Evolutionary conservation across 1,140 invertebrate species (phyloP), one percentile per base, ranked within the genome.

Genomic region (Lethrus apterus): DNA sequence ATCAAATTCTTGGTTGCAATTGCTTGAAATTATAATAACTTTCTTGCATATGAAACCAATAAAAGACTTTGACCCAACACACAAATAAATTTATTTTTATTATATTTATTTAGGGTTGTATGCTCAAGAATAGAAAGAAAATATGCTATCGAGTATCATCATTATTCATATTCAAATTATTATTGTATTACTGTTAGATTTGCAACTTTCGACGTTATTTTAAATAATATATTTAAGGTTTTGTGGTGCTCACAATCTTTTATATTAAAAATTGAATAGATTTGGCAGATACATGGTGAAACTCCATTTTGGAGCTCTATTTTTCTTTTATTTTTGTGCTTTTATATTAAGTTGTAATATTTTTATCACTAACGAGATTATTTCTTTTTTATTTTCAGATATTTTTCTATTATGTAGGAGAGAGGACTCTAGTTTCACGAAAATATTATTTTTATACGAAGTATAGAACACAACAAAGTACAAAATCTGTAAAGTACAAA

Each of bases 401-500:
- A 63, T 65, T 57, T 64, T 65, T 64, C 44, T 64, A 65, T 21
- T 38, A 38, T 21, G 24, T 23, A 17, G 5, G 8, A 33, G 32
- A 33, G 2, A 21, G 18, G 24, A 11, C 18, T 21, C 20, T 38
- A 38, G 35, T 38, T 38, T 38, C 35, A 21, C n/a, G 24, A n/a
- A 7, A n/a, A 26, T 7, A 26, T 7, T 65, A 63, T 62, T 63
- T 64, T 63, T 65, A 59, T 65, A 65, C 51, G 44, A 56, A 47
- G 14, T 44, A 45, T 44, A 44, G 30, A 35, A 9, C 17, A 49
- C 42, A 10, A 11, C 40, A 46, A 59, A 65, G 63, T 65, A 65
- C 63, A 65, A 65, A 65, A 56, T 58, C 38, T 41, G 36, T 48
- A 58, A 46, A 65, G 63, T 64, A 64, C 60, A 64, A 64, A 63